Conservation (phyloP, 1,140 invertebrate species). For the Cecropterus lyciades region DNA sequence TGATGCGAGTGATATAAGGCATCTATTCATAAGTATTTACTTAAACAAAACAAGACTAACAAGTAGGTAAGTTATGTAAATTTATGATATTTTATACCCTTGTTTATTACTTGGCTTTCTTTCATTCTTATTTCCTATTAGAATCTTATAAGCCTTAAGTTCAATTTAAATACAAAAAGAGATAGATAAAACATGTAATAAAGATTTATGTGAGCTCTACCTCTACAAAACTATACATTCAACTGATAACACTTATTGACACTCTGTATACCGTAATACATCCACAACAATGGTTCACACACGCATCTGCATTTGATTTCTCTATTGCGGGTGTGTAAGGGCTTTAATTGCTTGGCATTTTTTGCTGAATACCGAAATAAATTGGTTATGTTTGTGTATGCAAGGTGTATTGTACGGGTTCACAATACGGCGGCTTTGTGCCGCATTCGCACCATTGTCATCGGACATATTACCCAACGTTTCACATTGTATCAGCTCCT, state of each 20-base stretch:
- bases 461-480: slow-evolving; percentile 79
- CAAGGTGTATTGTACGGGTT: slow-evolving; percentile 78
- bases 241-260: slow-evolving; percentile 42
- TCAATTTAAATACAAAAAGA: not conserved
- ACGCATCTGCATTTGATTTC: slow-evolving; percentile 32
- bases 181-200: not conserved
- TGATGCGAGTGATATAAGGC: too few species aligned
- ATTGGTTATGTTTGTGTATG: slow-evolving; percentile 66
- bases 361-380: slow-evolving; percentile 58
- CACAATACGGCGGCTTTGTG: slow-evolving; percentile 79
- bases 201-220: not conserved
- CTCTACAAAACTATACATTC: not conserved
- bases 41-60: too few species aligned
- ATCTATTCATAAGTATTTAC: too few species aligned
- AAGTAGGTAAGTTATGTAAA: too few species aligned
- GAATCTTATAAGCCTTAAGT: not conserved
- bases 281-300: slow-evolving; percentile 18
- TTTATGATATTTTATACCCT: too few species aligned
- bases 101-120: too few species aligned
- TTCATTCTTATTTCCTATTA: too few species aligned
- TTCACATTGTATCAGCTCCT: slow-evolving; percentile 76
- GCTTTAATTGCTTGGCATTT: slow-evolving; percentile 56
- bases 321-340: slow-evolving; percentile 39
- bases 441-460: slow-evolving; percentile 77
- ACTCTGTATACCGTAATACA: slow-evolving; percentile 45